Conservation (phyloP, 2,797 vertebrate genomes). For the Spea hammondii region DNA sequence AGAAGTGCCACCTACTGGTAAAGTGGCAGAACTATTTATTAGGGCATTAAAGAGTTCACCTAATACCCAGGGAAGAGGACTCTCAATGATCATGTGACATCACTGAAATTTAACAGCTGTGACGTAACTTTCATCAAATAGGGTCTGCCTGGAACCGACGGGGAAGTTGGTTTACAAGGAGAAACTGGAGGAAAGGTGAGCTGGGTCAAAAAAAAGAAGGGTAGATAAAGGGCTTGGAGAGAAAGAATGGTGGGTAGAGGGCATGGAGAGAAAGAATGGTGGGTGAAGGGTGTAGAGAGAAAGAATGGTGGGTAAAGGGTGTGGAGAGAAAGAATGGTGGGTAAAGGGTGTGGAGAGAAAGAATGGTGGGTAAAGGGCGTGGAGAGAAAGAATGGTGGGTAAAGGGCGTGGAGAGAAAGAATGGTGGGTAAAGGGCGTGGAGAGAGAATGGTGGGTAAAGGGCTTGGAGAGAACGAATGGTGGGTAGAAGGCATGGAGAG, state of each 20-base stretch:
- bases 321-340: background rate
- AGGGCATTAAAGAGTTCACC: too few species aligned
- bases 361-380: background rate
- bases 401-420: too few species aligned
- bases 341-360: too few species aligned
- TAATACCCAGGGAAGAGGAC: too few species aligned
- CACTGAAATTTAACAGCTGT: background rate
- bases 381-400: too few species aligned
- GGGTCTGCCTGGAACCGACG: conserved; percentile 85
- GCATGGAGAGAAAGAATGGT: too few species aligned
- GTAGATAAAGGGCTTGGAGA: too few species aligned
- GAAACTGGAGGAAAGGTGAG: conserved; percentile 86
- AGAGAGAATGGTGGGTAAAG: too few species aligned
- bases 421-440: background rate
- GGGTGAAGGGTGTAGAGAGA: too few species aligned
- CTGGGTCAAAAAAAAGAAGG: background rate
- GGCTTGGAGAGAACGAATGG: background rate
- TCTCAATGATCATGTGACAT: background rate
- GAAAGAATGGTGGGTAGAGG: background rate
- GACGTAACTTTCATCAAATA: conserved; percentile 56
- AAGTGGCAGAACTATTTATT: too few species aligned
- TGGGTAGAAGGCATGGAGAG: background rate
- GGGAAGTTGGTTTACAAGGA: conserved; percentile 81
- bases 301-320: background rate
- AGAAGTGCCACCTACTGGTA: too few species aligned